Evolutionary conservation across 2,888 invertebrate genomes (phyloP), one percentile per base, ranked within the genome.

Genomic region (Campoletis raptor): DNA sequence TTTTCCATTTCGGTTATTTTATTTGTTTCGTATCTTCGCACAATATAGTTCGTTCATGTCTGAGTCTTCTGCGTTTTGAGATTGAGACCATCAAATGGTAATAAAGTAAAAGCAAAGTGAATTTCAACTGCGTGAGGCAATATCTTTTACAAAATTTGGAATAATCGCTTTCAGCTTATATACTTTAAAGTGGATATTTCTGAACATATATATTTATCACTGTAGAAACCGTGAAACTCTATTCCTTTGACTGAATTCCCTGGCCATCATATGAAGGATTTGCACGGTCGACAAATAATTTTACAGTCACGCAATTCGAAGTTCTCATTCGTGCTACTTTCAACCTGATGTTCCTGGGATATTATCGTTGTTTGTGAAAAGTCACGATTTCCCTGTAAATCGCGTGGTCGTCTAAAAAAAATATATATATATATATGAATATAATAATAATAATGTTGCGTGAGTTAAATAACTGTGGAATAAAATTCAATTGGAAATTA

Each of bases 271-370:
- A 42, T 73, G 61, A 61, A 21, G 64, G 30, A 12, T 45, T 70
- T 66, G 61, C 85, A 61, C 70, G 21, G 5, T 54, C 77, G 64
- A 66, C 52, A 72, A 85, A 70, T 64, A 72, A 85, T 77, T 52
- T 52, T 15, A 52, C 36, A 77, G 85, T 85, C 85, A 85, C 81
- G 80, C 85, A 76, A 70, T 70, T 77, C 8, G 12, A 30, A 42
- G 30, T 40, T 66, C 21, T 66, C 45, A 57, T 79, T 78, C 73
- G 79, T 79, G 83, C 64, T 45, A 66, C 52, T 42, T 79, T 73
- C 36, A 30, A 64, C 48, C 45, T 67, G 73, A 61, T 80, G 48
- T 64, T 77, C 48, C 42, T 42, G 57, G 48, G 70, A 70, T 76
- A 76, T 70, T 76, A 70, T 81, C 67, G 77, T 66, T 77, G 66